Evolutionary conservation across 2,888 invertebrate genomes (phyloP), one percentile per base, ranked within the genome.

Genomic region (Mantis religiosa): DNA sequence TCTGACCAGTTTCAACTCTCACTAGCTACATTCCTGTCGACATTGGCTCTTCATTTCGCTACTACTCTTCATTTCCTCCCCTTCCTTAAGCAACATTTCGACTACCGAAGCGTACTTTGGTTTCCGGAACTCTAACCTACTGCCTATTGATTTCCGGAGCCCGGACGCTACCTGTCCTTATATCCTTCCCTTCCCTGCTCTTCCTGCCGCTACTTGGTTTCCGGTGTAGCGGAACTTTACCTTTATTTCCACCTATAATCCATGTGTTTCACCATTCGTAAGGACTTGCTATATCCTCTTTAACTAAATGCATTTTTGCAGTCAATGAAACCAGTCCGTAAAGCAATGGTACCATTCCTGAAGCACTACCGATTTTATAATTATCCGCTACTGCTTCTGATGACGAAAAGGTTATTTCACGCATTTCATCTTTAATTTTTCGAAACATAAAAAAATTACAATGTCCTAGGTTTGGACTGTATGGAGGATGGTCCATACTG

Each of bases 81-180:
- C 9, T 28, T 54, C 54, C 81, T 27, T 82, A 71, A 54, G 30
- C 41, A 41, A 28, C 85, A 47, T 85, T 34, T 82, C 28, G 34
- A 82, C 83, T 54, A 28, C 83, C 54, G 85, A 85, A 82, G 71
- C 85, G 82, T 83, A 83, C 47, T 28, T 87, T 86, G 82, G 82
- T 89, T 87, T 87, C 89, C 87, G 89, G 83, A 89, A 84, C 89
- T 83, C 84, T 87, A 71, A 83, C 89, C 84, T 87, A 87, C 87
- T 83, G 87, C 84, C 82, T 87, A 89, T 89, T 89, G 89, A 87
- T 89, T 89, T 89, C 89, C 89, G 89, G 81, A 87, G 30, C 84
- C 89, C 89, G 89, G 87, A 87, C 84, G 87, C 82, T 89, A 89
- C 89, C 89, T 89, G 89, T 85, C 54, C 85, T 85, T 30, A 30